These are phyloP conservation scores for Anas platyrhynchos DNA, from an alignment of 2,113 vertebrate genomes.

Conservation along the genomic window DNA sequence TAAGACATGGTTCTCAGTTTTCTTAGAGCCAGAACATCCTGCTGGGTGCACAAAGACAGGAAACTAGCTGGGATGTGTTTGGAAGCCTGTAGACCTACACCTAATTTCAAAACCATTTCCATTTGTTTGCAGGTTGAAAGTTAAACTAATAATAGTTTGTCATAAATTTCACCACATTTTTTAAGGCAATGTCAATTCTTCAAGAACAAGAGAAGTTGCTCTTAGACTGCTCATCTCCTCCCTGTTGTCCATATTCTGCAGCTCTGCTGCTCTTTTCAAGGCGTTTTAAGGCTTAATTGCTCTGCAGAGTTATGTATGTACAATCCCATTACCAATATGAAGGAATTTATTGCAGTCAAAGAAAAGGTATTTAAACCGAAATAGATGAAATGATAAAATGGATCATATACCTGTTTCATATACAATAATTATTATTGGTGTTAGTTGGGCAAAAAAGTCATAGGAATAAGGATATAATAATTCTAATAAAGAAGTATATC, in stretches of 20 bases:
- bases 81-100: background rate
- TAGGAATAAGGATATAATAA: background rate
- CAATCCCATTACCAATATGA: background rate
- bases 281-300: background rate
- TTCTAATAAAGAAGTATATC: background rate
- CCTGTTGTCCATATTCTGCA: background rate
- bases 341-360: background rate
- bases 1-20: background rate
- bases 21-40: background rate
- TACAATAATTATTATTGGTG: background rate
- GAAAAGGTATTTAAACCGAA: background rate
- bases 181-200: background rate
- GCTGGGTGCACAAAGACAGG: background rate
- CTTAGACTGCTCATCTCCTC: background rate
- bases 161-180: background rate
- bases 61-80: background rate
- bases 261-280: background rate
- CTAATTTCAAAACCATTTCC: background rate
- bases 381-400: background rate
- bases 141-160: background rate
- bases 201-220: background rate
- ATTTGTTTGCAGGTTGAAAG: background rate
- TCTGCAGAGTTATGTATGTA: background rate
- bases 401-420: background rate
- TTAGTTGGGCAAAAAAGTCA: background rate